Evolutionary conservation across 2,888 invertebrate genomes (phyloP), one percentile per base, ranked within the genome.

Genomic region (Cantharis nigra): DNA sequence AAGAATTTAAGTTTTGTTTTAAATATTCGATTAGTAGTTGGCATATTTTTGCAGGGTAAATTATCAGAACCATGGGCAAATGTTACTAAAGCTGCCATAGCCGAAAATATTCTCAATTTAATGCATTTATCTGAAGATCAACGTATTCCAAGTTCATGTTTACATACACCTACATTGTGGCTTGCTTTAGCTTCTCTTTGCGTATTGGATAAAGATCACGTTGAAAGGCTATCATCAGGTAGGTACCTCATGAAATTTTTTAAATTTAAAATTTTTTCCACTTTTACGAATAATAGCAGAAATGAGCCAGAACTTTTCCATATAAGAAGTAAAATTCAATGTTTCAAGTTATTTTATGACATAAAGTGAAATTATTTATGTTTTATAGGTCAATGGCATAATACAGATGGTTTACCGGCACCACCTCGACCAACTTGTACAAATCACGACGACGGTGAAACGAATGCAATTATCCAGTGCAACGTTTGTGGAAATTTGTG

Each of bases 371-470:
- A 23, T 5, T 0, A 3, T 23, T 23, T 3, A 23, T 23, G 3
- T 23, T 23, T 3, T 33, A 13, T 94, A 26, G 95, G 94, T 0
- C 95, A 95, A 83, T 96, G 95, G 94, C 93, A 92, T 82, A 93
- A 93, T 83, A 88, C 91, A 63, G 90, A 91, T 81, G 91, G 91
- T 65, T 90, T 90, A 85, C 89, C 89, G 80, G 89, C 90, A 65
- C 91, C 91, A 74, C 91, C 91, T 11, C 91, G 97, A 85, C 95
- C 97, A 9, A 93, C 95, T 80, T 99, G 99, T 89, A 94, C 93
- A 71, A 99, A 99, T 89, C 99, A 99, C 88, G 99, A 99, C 86
- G 99, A 99, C 87, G 96, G 96, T 0, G 93, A 95, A 86, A 98
- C 98, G 0, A 91, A 93, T 13, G 98, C 98, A 0, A 96, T 97